Conservation (phyloP, 2,113 vertebrate species). For the Lepisosteus oculatus region DNA sequence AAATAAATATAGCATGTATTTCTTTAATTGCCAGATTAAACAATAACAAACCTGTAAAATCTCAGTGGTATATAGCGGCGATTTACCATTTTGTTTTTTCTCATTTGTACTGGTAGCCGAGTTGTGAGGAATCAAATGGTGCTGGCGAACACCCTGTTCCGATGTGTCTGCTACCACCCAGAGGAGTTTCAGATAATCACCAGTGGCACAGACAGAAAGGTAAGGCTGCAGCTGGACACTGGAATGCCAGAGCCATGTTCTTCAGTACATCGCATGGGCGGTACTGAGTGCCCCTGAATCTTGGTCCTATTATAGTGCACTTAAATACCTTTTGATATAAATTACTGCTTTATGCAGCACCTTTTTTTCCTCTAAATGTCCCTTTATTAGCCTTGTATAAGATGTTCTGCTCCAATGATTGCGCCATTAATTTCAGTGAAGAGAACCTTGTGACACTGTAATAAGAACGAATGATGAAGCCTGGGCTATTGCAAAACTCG, state of each 20-base stretch:
- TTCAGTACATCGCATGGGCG: background rate
- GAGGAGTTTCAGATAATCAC: slow-evolving; percentile 85
- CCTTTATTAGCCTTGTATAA: too few species aligned
- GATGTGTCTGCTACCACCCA: slow-evolving; percentile 81
- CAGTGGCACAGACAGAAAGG: slow-evolving; percentile 82
- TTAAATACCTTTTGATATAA: background rate
- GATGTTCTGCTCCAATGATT: too few species aligned
- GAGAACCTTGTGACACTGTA: too few species aligned
- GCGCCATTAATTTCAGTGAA: too few species aligned
- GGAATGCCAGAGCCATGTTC: too few species aligned
- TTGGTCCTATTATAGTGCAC: background rate
- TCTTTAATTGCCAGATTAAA: too few species aligned
- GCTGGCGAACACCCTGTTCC: slow-evolving; percentile 74
- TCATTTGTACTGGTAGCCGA: slow-evolving; percentile 51
- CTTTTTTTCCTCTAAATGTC: too few species aligned
- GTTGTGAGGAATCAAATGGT: slow-evolving; percentile 79
- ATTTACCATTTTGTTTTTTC: background rate
- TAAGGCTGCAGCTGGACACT: slow-evolving; percentile 33
- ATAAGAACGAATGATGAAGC: too few species aligned
- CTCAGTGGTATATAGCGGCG: too few species aligned
- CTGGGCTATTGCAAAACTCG: too few species aligned
- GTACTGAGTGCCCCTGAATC: background rate
- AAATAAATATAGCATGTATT: too few species aligned
- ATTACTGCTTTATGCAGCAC: background rate
- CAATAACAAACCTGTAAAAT: too few species aligned